Conservation (phyloP, 2,797 vertebrate species). For the Falco novaeseelandiae region DNA sequence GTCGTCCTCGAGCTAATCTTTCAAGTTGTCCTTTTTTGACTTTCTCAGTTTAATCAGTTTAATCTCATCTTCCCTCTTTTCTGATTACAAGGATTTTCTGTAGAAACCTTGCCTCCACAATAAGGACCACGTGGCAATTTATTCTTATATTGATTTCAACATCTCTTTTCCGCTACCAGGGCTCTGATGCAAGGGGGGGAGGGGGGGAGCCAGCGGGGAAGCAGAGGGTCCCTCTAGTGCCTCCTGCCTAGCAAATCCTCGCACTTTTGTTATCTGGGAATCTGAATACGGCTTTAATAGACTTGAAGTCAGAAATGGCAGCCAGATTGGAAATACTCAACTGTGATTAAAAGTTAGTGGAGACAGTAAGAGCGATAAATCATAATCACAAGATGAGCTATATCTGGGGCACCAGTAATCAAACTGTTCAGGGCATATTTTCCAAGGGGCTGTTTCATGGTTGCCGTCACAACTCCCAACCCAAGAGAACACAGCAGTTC, state of each 20-base stretch:
- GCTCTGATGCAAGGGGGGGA: constrained; percentile 1
- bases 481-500: background rate
- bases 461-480: background rate
- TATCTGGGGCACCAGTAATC: background rate
- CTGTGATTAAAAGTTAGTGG: constrained; percentile 27
- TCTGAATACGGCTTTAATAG: background rate
- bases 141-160: constrained; percentile 80
- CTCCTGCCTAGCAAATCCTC: background rate
- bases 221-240: background rate
- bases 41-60: constrained; percentile 85
- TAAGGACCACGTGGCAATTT: constrained; percentile 77
- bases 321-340: background rate
- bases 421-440: background rate
- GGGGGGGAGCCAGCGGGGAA: background rate
- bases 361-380: background rate
- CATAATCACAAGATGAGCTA: background rate
- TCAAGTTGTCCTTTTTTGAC: constrained; percentile 85
- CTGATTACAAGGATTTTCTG: constrained; percentile 83
- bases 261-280: background rate
- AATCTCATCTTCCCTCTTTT: constrained; percentile 83
- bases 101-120: constrained; percentile 77
- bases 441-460: background rate
- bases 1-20: constrained; percentile 79
- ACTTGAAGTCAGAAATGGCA: constrained; percentile 39
- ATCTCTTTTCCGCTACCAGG: constrained; percentile 47